Conservation (phyloP, 92 coral and sea anemone genomes). For the Paragorgia papillata region DNA sequence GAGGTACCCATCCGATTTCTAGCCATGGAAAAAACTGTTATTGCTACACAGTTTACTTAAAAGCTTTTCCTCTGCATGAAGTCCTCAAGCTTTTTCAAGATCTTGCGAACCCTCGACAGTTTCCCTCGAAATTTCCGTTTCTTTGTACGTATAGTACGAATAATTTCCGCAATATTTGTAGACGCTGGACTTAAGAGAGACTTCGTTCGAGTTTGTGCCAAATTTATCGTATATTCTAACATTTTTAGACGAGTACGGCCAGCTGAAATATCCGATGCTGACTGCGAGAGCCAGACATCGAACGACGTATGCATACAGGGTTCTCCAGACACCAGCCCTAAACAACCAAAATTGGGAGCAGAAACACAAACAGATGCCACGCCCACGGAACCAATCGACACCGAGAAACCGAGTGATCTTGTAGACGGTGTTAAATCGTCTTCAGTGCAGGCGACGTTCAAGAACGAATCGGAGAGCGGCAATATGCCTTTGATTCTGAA, state of each 20-base stretch:
- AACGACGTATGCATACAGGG: not conserved
- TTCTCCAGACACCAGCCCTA: not conserved
- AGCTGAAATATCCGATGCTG: not conserved
- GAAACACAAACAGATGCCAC: not conserved
- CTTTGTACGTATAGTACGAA: too few species aligned
- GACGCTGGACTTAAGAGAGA: not conserved
- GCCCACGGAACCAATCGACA: not conserved
- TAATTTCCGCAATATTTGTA: too few species aligned
- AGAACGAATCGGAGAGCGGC: not conserved
- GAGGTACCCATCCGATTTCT: too few species aligned
- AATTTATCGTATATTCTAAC: not conserved
- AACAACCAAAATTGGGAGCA: not conserved
- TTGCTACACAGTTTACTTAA: too few species aligned
- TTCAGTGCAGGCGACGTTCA: not conserved
- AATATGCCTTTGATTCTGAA: conserved; percentile 37
- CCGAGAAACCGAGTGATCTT: not conserved
- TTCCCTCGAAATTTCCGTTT: too few species aligned
- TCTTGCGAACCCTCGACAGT: too few species aligned
- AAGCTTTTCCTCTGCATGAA: too few species aligned
- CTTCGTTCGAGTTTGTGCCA: not conserved
- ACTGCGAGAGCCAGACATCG: not conserved
- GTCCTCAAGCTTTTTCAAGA: too few species aligned
- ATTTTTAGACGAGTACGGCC: conserved; percentile 1
- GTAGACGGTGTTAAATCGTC: not conserved
- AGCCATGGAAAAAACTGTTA: too few species aligned